Conservation (phyloP, 1,140 invertebrate genomes). For the Trigoniulus corallinus region DNA sequence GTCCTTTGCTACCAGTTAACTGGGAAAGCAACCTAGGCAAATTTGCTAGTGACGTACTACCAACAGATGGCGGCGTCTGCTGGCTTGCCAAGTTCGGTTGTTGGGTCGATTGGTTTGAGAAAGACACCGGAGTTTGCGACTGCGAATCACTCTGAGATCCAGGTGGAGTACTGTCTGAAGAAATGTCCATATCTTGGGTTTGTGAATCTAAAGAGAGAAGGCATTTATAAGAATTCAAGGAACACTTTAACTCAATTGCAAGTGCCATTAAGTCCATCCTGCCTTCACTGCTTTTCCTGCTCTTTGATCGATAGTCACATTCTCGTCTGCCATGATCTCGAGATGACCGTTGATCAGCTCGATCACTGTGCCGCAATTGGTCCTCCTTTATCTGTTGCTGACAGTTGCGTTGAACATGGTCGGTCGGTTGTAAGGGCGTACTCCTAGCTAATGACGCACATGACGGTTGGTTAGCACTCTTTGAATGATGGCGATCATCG, state of each 20-base stretch:
- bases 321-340: constrained; percentile 5
- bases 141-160: constrained; percentile 11
- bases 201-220: constrained; percentile 18
- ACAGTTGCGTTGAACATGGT: not conserved
- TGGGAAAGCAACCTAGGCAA: constrained; percentile 33
- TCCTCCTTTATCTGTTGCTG: not conserved
- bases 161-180: constrained; percentile 62
- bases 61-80: constrained; percentile 31
- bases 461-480: not conserved
- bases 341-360: not conserved
- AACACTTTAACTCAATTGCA: not conserved
- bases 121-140: constrained; percentile 2
- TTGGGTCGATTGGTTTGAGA: constrained; percentile 3
- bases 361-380: not conserved
- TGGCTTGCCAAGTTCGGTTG: constrained; percentile 33
- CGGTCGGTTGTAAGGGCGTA: not conserved
- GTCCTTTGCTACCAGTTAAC: constrained; percentile 28
- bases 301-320: constrained; percentile 15
- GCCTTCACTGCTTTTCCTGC: constrained; percentile 6
- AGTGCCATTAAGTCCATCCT: not conserved
- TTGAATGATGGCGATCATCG: constrained; percentile 1
- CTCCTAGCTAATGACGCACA: not conserved
- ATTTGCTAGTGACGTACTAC: constrained; percentile 32
- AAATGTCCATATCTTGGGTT: constrained; percentile 66
- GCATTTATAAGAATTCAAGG: not conserved